A percentile compares a stretch with the other conserved stretches of the same genome.
Conservation (phyloP, 1,140 invertebrate genomes). For the Zaprionus taronus region DNA sequence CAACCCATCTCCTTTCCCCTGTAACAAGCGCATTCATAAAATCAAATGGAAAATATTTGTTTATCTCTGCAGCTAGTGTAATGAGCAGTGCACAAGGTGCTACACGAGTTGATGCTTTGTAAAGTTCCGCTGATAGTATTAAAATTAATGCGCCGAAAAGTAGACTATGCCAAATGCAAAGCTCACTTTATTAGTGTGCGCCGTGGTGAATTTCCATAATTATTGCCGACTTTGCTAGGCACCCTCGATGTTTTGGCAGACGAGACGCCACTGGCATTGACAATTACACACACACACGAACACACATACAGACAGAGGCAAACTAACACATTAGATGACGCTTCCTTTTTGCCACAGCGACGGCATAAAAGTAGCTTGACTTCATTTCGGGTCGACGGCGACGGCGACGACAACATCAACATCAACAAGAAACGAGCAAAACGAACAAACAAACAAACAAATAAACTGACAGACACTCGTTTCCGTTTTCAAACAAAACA, state of each 20-base stretch:
- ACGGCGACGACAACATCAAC: constrained; percentile 53
- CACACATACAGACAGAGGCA: constrained; percentile 29
- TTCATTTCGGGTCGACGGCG: constrained; percentile 68
- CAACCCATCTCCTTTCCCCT: too few species aligned
- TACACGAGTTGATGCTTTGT: background rate
- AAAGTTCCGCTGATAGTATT: constrained; percentile 40
- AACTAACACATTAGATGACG: constrained; percentile 76
- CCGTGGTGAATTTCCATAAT: background rate
- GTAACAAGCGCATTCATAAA: constrained; percentile 18
- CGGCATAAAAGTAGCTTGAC: constrained; percentile 69
- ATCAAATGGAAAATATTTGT: constrained; percentile 20
- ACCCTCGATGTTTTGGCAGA: background rate
- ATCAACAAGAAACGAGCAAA: constrained; percentile 32
- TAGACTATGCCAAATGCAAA: constrained; percentile 71
- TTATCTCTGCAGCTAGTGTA: constrained; percentile 28
- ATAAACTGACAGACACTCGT: constrained; percentile 82
- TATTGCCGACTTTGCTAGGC: background rate
- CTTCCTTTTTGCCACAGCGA: constrained; percentile 70
- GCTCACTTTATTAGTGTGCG: constrained; percentile 62
- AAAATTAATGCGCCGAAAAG: constrained; percentile 81
- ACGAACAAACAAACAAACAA: constrained; percentile 63
- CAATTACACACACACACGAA: constrained; percentile 52
- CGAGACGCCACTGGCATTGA: constrained; percentile 55
- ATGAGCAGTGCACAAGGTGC: constrained; percentile 20
- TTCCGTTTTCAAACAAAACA: constrained; percentile 83